Evolutionary conservation across 2,888 invertebrate genomes (phyloP).

Genomic region (Gortyna flavago): DNA sequence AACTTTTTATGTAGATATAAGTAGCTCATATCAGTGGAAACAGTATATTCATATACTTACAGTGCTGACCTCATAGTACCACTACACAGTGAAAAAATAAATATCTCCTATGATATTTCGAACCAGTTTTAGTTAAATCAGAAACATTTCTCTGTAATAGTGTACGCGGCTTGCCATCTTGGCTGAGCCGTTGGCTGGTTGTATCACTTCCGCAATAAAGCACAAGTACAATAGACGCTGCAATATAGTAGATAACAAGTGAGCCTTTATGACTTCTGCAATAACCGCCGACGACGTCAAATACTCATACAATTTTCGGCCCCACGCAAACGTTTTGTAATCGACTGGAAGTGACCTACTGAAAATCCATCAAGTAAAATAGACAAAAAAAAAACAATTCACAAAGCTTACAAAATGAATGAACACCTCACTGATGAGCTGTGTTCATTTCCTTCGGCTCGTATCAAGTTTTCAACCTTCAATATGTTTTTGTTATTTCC

Average conservation of each 20-base stretch:
- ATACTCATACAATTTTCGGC: conserved; percentile 3
- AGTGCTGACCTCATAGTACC: too few species aligned
- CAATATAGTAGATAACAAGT: conserved; percentile 22
- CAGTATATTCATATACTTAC: too few species aligned
- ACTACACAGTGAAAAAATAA: too few species aligned
- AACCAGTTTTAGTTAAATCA: conserved; percentile 1
- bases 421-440: conserved; percentile 11
- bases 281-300: conserved; percentile 11
- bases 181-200: background rate
- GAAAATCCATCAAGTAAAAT: background rate
- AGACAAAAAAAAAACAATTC: conserved; percentile 6
- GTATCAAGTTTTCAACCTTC: conserved; percentile 20
- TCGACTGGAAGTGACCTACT: background rate
- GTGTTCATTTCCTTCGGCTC: conserved; percentile 16
- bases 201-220: conserved; percentile 39
- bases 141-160: conserved; percentile 8
- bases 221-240: conserved; percentile 28
- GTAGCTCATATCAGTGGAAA: too few species aligned
- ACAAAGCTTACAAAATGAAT: conserved; percentile 14
- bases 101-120: background rate
- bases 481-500: conserved; percentile 22
- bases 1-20: background rate
- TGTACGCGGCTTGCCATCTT: conserved; percentile 11
- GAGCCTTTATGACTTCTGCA: conserved; percentile 21
- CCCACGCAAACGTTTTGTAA: background rate